Base-by-base conservation (phyloP, 1,140 invertebrate species). In the Drosophila pseudoobscura region DNA sequence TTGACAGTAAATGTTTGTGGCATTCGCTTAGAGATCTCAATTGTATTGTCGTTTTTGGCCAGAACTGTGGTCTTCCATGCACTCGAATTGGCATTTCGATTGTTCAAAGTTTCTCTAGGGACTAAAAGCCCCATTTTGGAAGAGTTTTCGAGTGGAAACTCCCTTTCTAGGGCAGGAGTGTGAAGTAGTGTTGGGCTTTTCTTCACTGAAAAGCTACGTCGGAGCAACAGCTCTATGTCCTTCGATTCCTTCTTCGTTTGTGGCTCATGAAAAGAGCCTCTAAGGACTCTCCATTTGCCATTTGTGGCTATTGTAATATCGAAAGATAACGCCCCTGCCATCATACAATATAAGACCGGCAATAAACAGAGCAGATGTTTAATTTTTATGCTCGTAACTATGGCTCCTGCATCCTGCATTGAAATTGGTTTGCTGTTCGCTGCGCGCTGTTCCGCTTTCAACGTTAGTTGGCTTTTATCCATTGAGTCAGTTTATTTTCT, bases 401-500 rank as follows among this genome's bases (percentile, higher is more conserved):
- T 5, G 24, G 24, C 24, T 24, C 3, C 4, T 26, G 7, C 29
- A 0, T 31, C 7, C 29, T 39, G 35, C 35, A 49, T 49, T 58
- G 46, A 64, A 83, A 83, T 78, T 69, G 65, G 63, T 59, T 77
- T 13, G 35, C 35, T 13, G 3, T 11, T 39, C 60, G 20, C 71
- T 13, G 3, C 3, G 11, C 60, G 20, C 71, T 46, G 51, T 15
- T 59, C 35, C 49, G 62, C 63, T 58, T 57, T 50, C 70, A 79
- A 51, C 65, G 59, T 45, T 64, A 50, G 79, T 75, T 78, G 52
- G 79, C 35, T 60, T 83, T 78, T 71, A 66, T 83, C 11, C 75
- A 78, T 78, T 71, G 63, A 58, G 51, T 60, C 77, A 58, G 70
- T 79, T 70, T 79, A 63, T 79, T 74, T 78, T 78, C 50, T 59